Percentiles rank a stretch among this genome's conserved stretches.
These are phyloP conservation scores for Ochlodes sylvanus DNA, from an alignment of 2,888 invertebrate species.

Conservation along the genomic window DNA sequence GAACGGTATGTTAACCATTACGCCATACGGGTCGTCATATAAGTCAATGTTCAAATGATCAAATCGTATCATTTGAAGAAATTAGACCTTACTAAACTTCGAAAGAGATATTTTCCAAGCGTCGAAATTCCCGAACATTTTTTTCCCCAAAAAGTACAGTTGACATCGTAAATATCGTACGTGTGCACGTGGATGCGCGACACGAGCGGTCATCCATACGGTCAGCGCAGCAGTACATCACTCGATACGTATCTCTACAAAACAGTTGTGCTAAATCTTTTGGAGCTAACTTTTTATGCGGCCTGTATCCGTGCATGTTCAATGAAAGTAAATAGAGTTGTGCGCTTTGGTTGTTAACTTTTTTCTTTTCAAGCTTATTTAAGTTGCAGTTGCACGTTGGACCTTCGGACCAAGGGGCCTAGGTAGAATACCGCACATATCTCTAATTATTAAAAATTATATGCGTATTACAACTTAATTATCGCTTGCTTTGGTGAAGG, in stretches of 20 bases:
- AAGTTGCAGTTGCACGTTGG: too few relatives aligned
- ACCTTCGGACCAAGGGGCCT: too few relatives aligned
- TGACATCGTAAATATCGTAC: conserved; percentile 25
- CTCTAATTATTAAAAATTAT: too few relatives aligned
- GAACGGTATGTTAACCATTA: too few relatives aligned
- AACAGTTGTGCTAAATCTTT: conserved; percentile 66
- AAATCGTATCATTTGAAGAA: too few relatives aligned
- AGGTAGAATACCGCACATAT: too few relatives aligned
- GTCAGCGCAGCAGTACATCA: conserved; percentile 63
- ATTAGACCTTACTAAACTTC: too few relatives aligned
- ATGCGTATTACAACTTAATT: too few relatives aligned
- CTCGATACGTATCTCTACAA: conserved; percentile 64
- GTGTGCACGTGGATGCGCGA: conserved; percentile 26
- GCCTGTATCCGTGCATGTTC: conserved; percentile 20
- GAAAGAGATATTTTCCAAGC: background rate
- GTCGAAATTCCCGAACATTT: conserved; percentile 11
- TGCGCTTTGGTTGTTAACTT: background rate
- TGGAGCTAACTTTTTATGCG: conserved; percentile 59
- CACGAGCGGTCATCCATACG: conserved; percentile 54
- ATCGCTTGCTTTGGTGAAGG: too few relatives aligned
- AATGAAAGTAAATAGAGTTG: conserved; percentile 5
- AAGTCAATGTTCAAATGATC: too few relatives aligned
- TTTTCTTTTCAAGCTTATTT: too few relatives aligned
- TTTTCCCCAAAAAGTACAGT: conserved; percentile 22
- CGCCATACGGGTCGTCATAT: too few relatives aligned